phyloP scores from a whole-genome alignment of 2,113 vertebrate genomes.

The Mus musculus region DNA sequence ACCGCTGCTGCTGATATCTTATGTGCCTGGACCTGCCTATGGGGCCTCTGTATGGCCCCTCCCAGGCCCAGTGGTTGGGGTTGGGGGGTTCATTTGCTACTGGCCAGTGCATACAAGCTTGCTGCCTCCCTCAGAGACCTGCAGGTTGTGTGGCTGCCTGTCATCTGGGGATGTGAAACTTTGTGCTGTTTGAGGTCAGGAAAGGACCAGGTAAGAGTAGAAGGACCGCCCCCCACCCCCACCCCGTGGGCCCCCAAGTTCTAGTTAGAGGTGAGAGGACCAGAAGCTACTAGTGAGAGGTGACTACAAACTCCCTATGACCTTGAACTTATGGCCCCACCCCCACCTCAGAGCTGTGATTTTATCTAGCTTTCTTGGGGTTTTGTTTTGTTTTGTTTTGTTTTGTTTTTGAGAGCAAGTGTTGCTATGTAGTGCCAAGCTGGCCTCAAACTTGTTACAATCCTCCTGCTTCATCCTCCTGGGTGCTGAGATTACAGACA shows the following conservation, averaged over 20 bases:
- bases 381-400: background rate
- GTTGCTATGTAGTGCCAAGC: background rate
- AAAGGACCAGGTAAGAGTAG: background rate
- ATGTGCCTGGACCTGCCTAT: background rate
- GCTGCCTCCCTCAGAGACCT: conserved; percentile 42
- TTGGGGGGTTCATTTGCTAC: background rate
- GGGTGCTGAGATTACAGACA: background rate
- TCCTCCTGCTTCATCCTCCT: background rate
- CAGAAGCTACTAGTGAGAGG: background rate
- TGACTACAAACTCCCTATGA: background rate
- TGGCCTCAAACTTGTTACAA: background rate
- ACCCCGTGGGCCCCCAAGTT: background rate
- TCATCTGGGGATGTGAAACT: background rate
- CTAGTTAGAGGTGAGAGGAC: background rate
- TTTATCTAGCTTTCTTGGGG: background rate
- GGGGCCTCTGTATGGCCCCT: background rate
- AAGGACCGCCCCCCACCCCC: no score
- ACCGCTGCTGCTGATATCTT: background rate
- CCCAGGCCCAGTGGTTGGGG: background rate
- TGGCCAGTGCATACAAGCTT: conserved; percentile 62
- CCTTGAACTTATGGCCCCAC: background rate
- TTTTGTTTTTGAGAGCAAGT: background rate
- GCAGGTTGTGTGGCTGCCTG: background rate
- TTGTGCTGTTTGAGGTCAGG: background rate
- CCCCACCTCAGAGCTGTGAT: background rate